Evolutionary conservation across 1,140 invertebrate genomes (phyloP).

Genomic region (Stegodyphus mimosarum): DNA sequence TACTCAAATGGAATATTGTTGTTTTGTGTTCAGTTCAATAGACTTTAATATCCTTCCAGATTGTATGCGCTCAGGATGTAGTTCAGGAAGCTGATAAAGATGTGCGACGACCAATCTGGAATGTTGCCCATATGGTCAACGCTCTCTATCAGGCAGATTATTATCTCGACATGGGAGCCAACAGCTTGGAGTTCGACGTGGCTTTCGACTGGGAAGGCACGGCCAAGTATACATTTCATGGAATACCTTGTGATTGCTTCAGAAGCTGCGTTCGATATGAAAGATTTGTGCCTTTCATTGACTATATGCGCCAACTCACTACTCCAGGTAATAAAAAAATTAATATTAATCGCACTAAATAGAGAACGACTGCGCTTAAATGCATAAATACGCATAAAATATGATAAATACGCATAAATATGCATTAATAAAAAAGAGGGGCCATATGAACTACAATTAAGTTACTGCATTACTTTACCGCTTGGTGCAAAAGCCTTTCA

Average conservation of each 20-base stretch:
- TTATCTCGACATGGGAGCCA: conserved; percentile 61
- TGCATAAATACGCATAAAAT: too few relatives aligned
- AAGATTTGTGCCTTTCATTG: conserved; percentile 50
- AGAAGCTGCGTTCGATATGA: conserved; percentile 60
- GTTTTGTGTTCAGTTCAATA: background rate
- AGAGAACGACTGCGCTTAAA: too few relatives aligned
- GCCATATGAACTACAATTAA: too few relatives aligned
- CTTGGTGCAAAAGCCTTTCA: too few relatives aligned
- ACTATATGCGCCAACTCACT: conserved; percentile 60
- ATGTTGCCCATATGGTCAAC: conserved; percentile 64
- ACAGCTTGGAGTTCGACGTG: conserved; percentile 63
- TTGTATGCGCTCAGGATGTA: background rate
- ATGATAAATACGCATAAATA: too few relatives aligned
- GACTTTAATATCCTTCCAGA: background rate
- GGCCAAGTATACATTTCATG: conserved; percentile 61
- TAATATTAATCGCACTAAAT: too few relatives aligned
- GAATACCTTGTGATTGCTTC: conserved; percentile 64
- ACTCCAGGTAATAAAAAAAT: conserved; percentile 22
- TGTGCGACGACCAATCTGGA: conserved; percentile 59
- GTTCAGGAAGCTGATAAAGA: background rate
- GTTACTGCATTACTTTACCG: too few relatives aligned
- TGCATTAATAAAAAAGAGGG: too few relatives aligned
- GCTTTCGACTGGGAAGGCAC: conserved; percentile 61
- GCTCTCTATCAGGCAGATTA: conserved; percentile 62
- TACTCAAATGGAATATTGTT: too few relatives aligned